Evolutionary conservation across 2,113 vertebrate species (phyloP).

Genomic region (Anseranas semipalmata): DNA sequence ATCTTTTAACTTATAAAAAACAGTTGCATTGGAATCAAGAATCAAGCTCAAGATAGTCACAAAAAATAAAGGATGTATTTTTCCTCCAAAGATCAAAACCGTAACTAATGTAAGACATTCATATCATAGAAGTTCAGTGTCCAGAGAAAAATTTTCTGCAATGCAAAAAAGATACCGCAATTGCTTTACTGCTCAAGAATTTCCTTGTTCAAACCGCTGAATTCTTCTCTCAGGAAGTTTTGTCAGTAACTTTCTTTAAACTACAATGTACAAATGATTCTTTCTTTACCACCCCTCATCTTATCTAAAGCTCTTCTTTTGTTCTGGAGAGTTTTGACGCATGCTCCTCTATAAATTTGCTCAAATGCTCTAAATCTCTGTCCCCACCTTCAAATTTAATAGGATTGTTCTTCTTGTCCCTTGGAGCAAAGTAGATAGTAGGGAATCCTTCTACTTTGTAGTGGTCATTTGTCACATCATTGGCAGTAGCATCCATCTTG

Average conservation of each 20-base stretch:
- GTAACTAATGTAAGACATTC: slow-evolving; percentile 60
- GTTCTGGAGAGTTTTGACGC: slow-evolving; percentile 80
- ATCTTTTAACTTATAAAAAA: slow-evolving; percentile 57
- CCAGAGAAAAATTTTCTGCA: slow-evolving; percentile 57
- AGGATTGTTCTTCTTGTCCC: slow-evolving; percentile 88
- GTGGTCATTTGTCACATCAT: slow-evolving; percentile 83
- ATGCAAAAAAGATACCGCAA: slow-evolving; percentile 48
- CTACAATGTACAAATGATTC: not conserved
- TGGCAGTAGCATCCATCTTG: slow-evolving; percentile 96
- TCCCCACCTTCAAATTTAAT: slow-evolving; percentile 88
- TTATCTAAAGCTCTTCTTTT: slow-evolving; percentile 89
- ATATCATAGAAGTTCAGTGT: slow-evolving; percentile 66
- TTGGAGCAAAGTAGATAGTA: slow-evolving; percentile 92
- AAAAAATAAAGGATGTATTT: slow-evolving; percentile 79
- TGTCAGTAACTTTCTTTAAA: slow-evolving; percentile 41
- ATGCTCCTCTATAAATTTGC: slow-evolving; percentile 92
- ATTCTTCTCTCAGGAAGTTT: not conserved
- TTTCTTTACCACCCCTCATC: not conserved
- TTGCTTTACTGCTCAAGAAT: not conserved
- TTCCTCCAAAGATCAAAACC: slow-evolving; percentile 68
- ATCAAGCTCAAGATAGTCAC: slow-evolving; percentile 67
- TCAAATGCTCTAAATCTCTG: slow-evolving; percentile 89
- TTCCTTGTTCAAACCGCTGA: slow-evolving; percentile 14
- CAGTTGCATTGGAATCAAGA: slow-evolving; percentile 18
- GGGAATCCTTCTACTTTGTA: slow-evolving; percentile 95